Conservation (phyloP, 2,113 vertebrate genomes). For the Calyptomena viridis region DNA sequence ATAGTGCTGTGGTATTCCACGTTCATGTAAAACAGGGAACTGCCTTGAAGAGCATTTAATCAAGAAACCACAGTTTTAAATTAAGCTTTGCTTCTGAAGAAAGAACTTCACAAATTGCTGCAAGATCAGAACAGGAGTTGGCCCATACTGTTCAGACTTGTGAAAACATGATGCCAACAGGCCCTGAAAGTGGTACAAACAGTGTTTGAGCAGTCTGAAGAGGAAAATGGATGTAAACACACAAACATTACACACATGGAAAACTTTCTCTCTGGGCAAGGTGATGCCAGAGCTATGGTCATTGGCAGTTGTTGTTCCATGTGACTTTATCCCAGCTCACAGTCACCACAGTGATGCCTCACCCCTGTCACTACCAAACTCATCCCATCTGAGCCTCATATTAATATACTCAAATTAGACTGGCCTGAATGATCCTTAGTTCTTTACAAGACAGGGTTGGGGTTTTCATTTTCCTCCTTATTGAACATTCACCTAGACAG, state of each 20-base stretch:
- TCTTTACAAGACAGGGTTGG: not conserved
- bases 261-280: not conserved
- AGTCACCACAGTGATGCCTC: not conserved
- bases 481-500: not conserved
- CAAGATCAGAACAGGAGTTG: not conserved
- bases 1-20: not conserved
- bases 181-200: not conserved
- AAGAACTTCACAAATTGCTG: not conserved
- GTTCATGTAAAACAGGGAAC: not conserved
- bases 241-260: not conserved
- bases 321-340: not conserved
- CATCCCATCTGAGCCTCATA: not conserved
- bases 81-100: not conserved
- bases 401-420: not conserved
- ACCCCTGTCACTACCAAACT: not conserved
- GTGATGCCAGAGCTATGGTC: not conserved
- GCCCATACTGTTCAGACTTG: not conserved
- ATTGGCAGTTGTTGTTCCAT: not conserved
- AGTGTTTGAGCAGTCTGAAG: not conserved
- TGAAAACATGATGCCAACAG: not conserved
- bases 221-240: not conserved
- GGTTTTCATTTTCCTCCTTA: not conserved
- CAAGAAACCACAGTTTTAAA: slow-evolving; percentile 4
- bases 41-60: not conserved
- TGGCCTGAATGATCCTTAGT: not conserved